Evolutionary conservation across 2,113 vertebrate genomes (phyloP).

Genomic region (Amia ocellicauda): DNA sequence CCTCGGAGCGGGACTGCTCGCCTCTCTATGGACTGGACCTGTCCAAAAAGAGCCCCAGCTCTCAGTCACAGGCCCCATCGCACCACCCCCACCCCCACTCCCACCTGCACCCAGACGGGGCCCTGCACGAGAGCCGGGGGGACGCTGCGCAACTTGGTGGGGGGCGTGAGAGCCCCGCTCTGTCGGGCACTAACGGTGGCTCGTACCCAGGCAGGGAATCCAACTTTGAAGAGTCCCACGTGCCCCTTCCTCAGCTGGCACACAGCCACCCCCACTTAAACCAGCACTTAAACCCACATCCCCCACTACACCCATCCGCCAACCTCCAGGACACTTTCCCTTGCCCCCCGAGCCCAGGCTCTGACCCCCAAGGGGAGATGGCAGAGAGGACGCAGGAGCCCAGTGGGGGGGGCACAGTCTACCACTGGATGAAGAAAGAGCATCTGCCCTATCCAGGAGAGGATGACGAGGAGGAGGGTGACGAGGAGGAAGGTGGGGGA

Average conservation of each 20-base stretch:
- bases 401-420: slow-evolving; percentile 64
- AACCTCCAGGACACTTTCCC: slow-evolving; percentile 55
- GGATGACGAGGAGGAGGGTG: slow-evolving; percentile 74
- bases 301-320: slow-evolving; percentile 55
- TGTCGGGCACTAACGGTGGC: slow-evolving; percentile 58
- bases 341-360: slow-evolving; percentile 56
- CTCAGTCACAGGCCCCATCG: slow-evolving; percentile 53
- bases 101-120: slow-evolving; percentile 59
- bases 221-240: slow-evolving; percentile 35
- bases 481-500: slow-evolving; percentile 78
- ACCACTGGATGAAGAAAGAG: slow-evolving; percentile 95
- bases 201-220: slow-evolving; percentile 69
- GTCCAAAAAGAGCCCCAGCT: slow-evolving; percentile 91
- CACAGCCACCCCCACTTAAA: slow-evolving; percentile 61
- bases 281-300: slow-evolving; percentile 58
- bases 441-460: slow-evolving; percentile 74
- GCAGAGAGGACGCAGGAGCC: slow-evolving; percentile 39
- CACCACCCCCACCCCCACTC: slow-evolving; percentile 63
- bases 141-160: slow-evolving; percentile 62
- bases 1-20: slow-evolving; percentile 80
- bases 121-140: slow-evolving; percentile 49
- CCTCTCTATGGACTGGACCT: slow-evolving; percentile 91
- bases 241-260: slow-evolving; percentile 46
- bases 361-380: slow-evolving; percentile 74
- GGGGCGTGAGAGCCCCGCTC: slow-evolving; percentile 66